phyloP scores from a whole-genome alignment of 35 echinoderm and acorn worm species.

The Holothuria glaberrima region DNA sequence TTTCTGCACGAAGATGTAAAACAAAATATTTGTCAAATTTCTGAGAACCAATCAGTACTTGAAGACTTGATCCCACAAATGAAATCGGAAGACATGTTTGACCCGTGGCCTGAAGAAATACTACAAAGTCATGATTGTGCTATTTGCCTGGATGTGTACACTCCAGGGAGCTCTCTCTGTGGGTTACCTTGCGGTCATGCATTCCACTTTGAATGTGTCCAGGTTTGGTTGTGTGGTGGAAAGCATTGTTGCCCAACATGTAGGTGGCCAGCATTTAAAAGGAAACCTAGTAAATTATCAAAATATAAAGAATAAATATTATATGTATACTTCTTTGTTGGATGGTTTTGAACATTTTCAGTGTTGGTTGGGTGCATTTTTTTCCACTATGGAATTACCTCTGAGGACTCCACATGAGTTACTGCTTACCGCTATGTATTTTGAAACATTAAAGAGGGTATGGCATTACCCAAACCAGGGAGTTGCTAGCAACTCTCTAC shows the following conservation, averaged over 20 bases:
- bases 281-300: conserved; percentile 72
- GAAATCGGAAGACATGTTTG: not conserved
- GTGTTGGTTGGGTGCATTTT: too few species aligned
- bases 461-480: too few species aligned
- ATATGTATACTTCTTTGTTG: not conserved
- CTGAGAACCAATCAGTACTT: not conserved
- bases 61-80: too few species aligned
- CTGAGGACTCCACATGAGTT: too few species aligned
- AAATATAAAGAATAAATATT: conserved; percentile 80
- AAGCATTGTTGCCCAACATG: conserved; percentile 94
- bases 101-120: conserved; percentile 75
- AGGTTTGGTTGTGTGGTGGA: conserved; percentile 68
- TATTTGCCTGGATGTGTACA: conserved; percentile 89
- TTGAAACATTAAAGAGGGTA: too few species aligned
- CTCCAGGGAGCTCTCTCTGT: conserved; percentile 59
- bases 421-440: too few species aligned
- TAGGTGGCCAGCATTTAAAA: conserved; percentile 95
- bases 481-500: too few species aligned
- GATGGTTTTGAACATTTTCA: too few species aligned
- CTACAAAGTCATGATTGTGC: conserved; percentile 72
- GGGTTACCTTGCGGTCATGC: conserved; percentile 92
- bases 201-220: conserved; percentile 81
- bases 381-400: too few species aligned
- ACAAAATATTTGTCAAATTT: not conserved
- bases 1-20: not conserved